Evolutionary conservation across 1,140 invertebrate genomes (phyloP).

Genomic region (Diplogasteroides magnus): DNA sequence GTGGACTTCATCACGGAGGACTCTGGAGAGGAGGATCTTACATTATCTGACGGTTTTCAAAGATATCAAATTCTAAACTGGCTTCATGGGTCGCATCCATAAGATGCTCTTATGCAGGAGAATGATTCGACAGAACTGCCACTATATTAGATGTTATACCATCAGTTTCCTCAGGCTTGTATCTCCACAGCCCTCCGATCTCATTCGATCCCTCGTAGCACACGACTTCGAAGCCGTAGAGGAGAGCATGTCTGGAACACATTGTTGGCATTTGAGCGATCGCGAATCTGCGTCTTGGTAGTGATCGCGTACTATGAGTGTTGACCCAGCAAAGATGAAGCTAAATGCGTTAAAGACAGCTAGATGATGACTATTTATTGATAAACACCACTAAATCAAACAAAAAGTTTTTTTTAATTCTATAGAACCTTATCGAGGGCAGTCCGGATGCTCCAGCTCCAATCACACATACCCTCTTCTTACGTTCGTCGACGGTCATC

Average conservation of each 20-base stretch:
- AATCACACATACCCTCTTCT: too few relatives aligned
- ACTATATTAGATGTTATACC: slow-evolving; percentile 9
- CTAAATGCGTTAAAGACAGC: too few relatives aligned
- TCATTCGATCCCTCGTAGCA: slow-evolving; percentile 33
- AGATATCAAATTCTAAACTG: too few relatives aligned
- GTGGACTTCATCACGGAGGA: slow-evolving; percentile 56
- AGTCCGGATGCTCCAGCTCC: slow-evolving; percentile 58
- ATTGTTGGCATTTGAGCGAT: too few relatives aligned
- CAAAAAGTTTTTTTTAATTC: neutral
- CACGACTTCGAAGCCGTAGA: slow-evolving; percentile 36
- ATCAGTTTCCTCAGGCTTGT: slow-evolving; percentile 25
- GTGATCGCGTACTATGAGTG: too few relatives aligned
- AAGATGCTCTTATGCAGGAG: too few relatives aligned
- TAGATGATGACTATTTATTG: too few relatives aligned
- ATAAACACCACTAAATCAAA: too few relatives aligned
- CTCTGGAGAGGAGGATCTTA: slow-evolving; percentile 18
- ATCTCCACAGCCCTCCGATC: slow-evolving; percentile 34
- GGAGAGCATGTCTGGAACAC: slow-evolving; percentile 39
- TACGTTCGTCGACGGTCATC: too few relatives aligned
- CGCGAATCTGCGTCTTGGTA: slow-evolving; percentile 19
- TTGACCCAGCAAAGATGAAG: too few relatives aligned
- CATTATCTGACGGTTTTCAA: slow-evolving; percentile 8
- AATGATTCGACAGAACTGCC: neutral
- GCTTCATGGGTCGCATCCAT: too few relatives aligned
- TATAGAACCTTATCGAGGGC: slow-evolving; percentile 56